Evolutionary conservation across 2,888 invertebrate genomes (phyloP).

Genomic region (Cataglyphis livida): DNA sequence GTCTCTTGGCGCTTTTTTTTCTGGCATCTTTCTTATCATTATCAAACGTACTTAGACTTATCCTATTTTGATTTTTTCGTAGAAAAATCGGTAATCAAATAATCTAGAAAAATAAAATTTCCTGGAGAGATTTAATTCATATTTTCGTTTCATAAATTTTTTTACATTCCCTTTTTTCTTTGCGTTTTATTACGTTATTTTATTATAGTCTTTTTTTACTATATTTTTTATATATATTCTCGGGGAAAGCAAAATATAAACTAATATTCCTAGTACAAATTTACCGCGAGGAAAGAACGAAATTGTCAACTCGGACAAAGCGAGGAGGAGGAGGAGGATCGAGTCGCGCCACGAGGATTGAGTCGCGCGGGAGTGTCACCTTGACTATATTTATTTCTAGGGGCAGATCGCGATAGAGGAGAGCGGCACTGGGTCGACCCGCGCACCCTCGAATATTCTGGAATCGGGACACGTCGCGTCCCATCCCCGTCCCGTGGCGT

Average conservation of each 20-base stretch:
- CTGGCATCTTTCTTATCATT: too few species aligned
- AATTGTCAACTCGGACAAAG: neutral
- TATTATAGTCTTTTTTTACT: neutral
- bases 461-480: slow-evolving; percentile 42
- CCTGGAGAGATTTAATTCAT: too few species aligned
- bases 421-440: slow-evolving; percentile 35
- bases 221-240: too few species aligned
- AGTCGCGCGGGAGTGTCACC: slow-evolving; percentile 43
- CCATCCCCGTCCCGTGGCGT: neutral
- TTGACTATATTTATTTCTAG: slow-evolving; percentile 53
- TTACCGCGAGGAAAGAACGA: neutral
- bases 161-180: neutral
- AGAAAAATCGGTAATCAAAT: too few species aligned
- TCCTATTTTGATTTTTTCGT: too few species aligned
- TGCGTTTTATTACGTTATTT: neutral
- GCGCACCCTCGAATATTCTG: slow-evolving; percentile 50
- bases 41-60: too few species aligned
- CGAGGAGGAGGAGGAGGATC: neutral
- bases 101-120: too few species aligned
- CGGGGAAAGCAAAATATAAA: neutral
- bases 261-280: neutral
- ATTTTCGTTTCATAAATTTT: neutral
- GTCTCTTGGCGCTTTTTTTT: too few species aligned
- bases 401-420: neutral
- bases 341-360: neutral